Base-by-base conservation (phyloP, 2,797 vertebrate species). In the Sebastes baramenuke region DNA sequence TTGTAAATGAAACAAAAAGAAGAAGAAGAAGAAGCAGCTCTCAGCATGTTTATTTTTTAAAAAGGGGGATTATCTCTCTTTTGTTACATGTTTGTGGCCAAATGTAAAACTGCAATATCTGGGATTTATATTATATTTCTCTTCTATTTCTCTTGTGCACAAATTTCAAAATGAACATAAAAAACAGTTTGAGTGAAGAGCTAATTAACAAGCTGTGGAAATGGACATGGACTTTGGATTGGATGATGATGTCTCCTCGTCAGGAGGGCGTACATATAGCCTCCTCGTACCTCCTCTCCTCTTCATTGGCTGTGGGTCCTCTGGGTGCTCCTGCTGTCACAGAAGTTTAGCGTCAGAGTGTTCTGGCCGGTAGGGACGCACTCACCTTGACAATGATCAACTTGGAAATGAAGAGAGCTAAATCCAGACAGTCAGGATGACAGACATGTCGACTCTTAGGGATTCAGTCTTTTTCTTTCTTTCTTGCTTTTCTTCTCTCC, bases 341-440 rank as follows among this genome's bases (percentile, higher is more conserved):
- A 56, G 30, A 29, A 25, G 64, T 75, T 94, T 76, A 93, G 56
- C 29, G 71, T 94, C 90, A 88, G 75, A 68, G 34, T 22, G 79
- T 71, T 24, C 7, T 5, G 67, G 70, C 73, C 67, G 0, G 30
- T 80, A 66, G 86, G 70, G 84, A 87, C 2, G 12, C 65, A 60
- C 86, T 91, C 90, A 91, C 89, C 91, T 93, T 92, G 90, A 92
- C 86, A 49, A 49, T 30, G 84, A 88, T 85, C 83, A 81, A 88
- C 79, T 58, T 72, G 64, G 81, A 91, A 90, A 89, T 80, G 69
- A 85, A 84, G 69, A 79, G 54, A 82, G 56, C 72, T 42, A 49
- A 77, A 84, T 75, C 72, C 81, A 87, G 60, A 84, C 77, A 27
- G 85, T 85, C 68, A 62, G 61, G 29, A 77, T 72, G 81, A 77